phyloP scores from a whole-genome alignment of 2,113 vertebrate species.

The Potamarius usumacintae region DNA sequence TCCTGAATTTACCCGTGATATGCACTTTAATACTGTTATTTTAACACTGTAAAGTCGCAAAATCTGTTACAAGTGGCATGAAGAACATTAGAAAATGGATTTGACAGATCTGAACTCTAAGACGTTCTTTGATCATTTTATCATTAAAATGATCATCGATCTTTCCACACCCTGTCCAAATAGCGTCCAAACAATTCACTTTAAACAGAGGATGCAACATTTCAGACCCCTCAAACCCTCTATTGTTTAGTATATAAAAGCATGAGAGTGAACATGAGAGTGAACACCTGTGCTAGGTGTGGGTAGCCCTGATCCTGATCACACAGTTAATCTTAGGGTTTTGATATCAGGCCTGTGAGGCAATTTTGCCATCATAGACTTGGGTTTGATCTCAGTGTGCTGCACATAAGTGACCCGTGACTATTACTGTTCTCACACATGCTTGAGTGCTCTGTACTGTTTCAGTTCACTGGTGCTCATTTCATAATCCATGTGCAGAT shows the following conservation, averaged over 20 bases:
- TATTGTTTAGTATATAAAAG: constrained; percentile 38
- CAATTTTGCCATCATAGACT: constrained; percentile 20
- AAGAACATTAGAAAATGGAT: not conserved
- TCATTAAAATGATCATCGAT: constrained; percentile 1
- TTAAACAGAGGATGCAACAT: constrained; percentile 17
- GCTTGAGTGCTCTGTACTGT: not conserved
- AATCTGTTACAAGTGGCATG: not conserved
- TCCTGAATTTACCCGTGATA: too few relatives aligned
- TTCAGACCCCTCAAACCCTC: constrained; percentile 19
- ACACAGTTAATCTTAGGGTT: constrained; percentile 21
- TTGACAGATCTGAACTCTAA: not conserved
- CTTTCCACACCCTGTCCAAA: constrained; percentile 27
- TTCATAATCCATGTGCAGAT: constrained; percentile 25
- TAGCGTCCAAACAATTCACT: constrained; percentile 43
- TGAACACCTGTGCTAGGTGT: constrained; percentile 57
- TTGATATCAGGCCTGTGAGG: constrained; percentile 43
- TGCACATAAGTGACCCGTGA: constrained; percentile 17
- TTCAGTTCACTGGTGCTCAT: constrained; percentile 1
- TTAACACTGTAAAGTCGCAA: not conserved
- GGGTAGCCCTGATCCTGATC: constrained; percentile 56
- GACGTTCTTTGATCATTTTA: constrained; percentile 28
- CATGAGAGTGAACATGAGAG: constrained; percentile 28
- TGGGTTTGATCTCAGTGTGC: constrained; percentile 12
- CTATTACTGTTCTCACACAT: constrained; percentile 33
- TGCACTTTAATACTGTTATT: not conserved